phyloP scores from a whole-genome alignment of 2,113 vertebrate species.

The Apaloderma vittatum region DNA sequence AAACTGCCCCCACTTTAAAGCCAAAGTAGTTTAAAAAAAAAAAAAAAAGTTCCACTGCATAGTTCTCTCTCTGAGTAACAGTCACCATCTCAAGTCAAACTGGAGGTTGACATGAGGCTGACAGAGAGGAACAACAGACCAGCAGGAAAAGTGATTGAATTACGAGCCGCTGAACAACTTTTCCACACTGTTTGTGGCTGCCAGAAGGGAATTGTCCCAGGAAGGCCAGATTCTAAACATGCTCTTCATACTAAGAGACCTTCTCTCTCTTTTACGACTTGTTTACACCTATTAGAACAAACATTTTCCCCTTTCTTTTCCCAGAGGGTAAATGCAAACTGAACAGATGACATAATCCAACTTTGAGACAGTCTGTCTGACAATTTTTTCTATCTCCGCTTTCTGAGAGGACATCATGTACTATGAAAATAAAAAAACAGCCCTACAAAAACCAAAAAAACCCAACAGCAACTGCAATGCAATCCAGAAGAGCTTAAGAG shows the following conservation, averaged over 20 bases:
- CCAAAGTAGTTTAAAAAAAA: not conserved
- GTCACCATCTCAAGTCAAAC: not conserved
- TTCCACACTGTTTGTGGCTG: not conserved
- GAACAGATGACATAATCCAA: not conserved
- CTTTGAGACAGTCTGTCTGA: not conserved
- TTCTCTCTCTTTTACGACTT: not conserved
- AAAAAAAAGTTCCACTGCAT: not conserved
- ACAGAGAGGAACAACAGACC: not conserved
- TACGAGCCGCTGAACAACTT: not conserved
- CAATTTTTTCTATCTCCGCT: not conserved
- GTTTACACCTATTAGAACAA: not conserved
- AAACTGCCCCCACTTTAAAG: slow-evolving; percentile 6
- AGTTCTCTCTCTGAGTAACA: slow-evolving; percentile 14
- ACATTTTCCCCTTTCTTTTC: not conserved
- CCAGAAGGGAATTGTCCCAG: not conserved
- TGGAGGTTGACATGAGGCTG: not conserved
- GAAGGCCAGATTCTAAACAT: slow-evolving; percentile 6
- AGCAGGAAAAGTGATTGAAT: not conserved
- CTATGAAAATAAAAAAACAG: not conserved
- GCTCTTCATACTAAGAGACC: not conserved
- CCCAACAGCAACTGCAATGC: not conserved
- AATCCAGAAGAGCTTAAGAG: not conserved
- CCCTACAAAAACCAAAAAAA: not conserved
- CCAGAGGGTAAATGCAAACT: not conserved
- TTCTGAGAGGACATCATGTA: not conserved